Base-by-base conservation (phyloP, 2,113 vertebrate species). In the Alaudala cheleensis region DNA sequence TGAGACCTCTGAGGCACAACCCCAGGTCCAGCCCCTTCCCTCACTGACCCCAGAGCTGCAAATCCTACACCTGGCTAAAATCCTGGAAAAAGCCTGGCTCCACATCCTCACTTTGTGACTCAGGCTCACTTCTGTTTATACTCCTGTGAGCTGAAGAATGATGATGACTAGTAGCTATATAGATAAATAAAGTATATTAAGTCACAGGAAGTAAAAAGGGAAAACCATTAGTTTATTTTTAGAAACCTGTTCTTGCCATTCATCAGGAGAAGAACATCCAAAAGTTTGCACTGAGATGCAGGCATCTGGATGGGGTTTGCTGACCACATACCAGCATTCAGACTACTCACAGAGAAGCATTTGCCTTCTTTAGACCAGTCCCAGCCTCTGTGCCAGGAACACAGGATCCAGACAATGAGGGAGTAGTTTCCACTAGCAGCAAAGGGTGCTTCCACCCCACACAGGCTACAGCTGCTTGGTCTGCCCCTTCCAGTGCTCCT, bases 171-270 rank as follows among this genome's bases (percentile, higher is more conserved):
- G 97, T 84, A 95, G 74, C 51, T 80, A 26, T 73, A 82, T 22
- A 92, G 92, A 96, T 96, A 96, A 97, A 96, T 93, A 66, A 90
- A 88, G 81, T 85, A 94, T 92, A 89, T 97, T 97, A 97, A 95
- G 80, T 97, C 95, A 95, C 90, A 94, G 53, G 89, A 74, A 88
- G 42, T 81, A 85, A 95, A 96, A 93, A 92, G 71, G 70, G 77
- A 76, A 81, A 91, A 92, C 78, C 58, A 88, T 67, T 95, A 95
- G 33, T 97, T 96, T 98, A 98, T 98, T 98, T 98, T 97, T 97
- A 98, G 97, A 97, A 97, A 84, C 47, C 85, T 96, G 93, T 89
- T 96, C 96, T 97, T 96, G 95, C 96, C 97, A 94, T 97, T 96
- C 97, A 97, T 97, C 96, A 96, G 89, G 92, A 96, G 94, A 95